Percentiles rank a stretch among this genome's conserved stretches.
Conservation (phyloP, 2,888 invertebrate genomes). For the Amiota mariae region DNA sequence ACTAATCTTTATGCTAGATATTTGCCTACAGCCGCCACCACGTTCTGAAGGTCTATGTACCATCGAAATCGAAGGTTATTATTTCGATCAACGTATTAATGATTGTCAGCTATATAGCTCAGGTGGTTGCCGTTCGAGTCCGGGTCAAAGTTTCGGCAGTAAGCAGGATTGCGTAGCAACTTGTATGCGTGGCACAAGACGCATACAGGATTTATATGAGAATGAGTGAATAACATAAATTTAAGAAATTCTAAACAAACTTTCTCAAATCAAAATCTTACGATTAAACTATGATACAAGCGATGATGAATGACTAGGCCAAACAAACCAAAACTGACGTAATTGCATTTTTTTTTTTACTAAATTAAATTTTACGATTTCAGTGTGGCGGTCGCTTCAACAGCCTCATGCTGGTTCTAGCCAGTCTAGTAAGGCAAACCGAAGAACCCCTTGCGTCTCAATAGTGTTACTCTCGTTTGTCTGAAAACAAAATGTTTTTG, state of each 20-base stretch:
- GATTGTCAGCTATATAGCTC: conserved; percentile 66
- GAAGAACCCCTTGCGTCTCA: background rate
- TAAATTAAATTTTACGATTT: background rate
- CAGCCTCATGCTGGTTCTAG: conserved; percentile 55
- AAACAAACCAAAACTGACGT: conserved; percentile 50
- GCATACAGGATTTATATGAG: conserved; percentile 63
- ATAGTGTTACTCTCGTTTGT: background rate
- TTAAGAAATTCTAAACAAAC: background rate
- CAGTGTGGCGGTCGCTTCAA: conserved; percentile 45
- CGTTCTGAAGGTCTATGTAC: conserved; percentile 68
- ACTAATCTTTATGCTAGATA: conserved; percentile 49
- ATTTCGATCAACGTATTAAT: conserved; percentile 61
- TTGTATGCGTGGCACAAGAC: conserved; percentile 63
- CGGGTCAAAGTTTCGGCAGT: conserved; percentile 70
- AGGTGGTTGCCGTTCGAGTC: conserved; percentile 65
- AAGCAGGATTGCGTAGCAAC: conserved; percentile 65
- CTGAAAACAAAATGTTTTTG: conserved; percentile 5
- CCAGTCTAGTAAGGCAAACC: conserved; percentile 42
- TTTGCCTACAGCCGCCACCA: conserved; percentile 67
- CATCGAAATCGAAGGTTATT: conserved; percentile 70
- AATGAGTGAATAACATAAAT: conserved; percentile 44
- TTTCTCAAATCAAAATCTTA: background rate
- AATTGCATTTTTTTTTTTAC: conserved; percentile 39
- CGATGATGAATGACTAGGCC: conserved; percentile 5
- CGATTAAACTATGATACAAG: no score